Evolutionary conservation across 2,113 vertebrate genomes (phyloP).

Genomic region (Cynocephalus volans): DNA sequence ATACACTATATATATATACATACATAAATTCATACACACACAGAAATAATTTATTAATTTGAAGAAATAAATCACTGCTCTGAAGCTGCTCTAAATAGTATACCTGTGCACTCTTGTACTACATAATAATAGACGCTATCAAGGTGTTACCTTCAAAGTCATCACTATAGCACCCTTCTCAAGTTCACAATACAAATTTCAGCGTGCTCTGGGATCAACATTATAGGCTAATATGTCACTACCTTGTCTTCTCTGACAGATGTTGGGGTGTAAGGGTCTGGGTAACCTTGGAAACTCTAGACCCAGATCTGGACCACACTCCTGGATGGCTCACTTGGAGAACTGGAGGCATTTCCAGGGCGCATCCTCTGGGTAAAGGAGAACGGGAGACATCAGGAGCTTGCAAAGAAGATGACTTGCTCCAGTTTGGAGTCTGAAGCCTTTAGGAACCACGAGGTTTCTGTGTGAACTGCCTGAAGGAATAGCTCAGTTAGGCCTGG

Average conservation of each 20-base stretch:
- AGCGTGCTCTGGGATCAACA: fast-evolving
- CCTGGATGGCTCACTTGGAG: fast-evolving
- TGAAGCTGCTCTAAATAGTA: no score
- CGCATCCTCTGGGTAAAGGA: background rate
- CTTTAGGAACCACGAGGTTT: fast-evolving
- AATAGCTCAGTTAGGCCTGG: constrained; percentile 27
- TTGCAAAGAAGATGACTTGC: background rate
- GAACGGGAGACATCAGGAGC: background rate
- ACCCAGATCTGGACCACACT: fast-evolving
- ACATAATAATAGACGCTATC: fast-evolving
- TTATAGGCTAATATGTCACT: fast-evolving
- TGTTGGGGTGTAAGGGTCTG: fast-evolving
- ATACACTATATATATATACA: no score
- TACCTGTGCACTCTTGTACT: background rate
- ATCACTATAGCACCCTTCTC: fast-evolving
- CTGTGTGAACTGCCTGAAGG: constrained; percentile 59
- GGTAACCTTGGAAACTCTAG: fast-evolving
- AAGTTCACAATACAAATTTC: no score
- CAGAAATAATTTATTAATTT: background rate
- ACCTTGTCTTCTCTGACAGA: fast-evolving
- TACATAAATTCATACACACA: no score
- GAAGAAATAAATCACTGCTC: background rate
- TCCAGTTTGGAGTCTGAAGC: background rate
- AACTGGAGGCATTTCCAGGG: fast-evolving
- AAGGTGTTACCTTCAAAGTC: fast-evolving